Conservation (phyloP, 23 tunicate genomes). For the Styela clava region DNA sequence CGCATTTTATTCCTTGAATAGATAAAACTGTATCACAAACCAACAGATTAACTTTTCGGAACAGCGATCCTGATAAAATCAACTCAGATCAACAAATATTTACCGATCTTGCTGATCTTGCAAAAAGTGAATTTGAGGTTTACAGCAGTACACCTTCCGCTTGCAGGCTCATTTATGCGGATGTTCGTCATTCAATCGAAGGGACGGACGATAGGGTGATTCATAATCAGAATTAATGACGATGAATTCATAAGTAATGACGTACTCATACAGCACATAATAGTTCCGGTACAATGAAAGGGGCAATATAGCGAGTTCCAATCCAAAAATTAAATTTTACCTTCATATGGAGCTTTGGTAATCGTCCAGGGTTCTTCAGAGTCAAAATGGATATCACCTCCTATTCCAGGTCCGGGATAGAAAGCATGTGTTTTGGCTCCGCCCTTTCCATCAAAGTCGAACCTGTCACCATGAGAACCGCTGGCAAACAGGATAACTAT, state of each 20-base stretch:
- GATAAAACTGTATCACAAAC: not conserved
- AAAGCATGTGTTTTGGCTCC: slow-evolving; percentile 90
- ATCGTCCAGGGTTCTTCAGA: slow-evolving; percentile 84
- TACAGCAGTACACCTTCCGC: not conserved
- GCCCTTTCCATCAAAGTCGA: slow-evolving; percentile 90
- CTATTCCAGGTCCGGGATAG: slow-evolving; percentile 91
- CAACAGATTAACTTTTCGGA: no score
- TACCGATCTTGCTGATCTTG: no score
- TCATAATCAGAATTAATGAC: no score
- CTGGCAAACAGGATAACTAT: slow-evolving; percentile 70
- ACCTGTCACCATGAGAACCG: slow-evolving; percentile 83
- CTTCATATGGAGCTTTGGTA: slow-evolving; percentile 30
- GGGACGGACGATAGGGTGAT: not conserved
- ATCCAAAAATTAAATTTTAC: slow-evolving; percentile 2
- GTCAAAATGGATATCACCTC: slow-evolving; percentile 98
- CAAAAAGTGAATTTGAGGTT: not conserved
- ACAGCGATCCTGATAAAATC: no score
- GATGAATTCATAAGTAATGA: not conserved
- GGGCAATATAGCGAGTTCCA: no score
- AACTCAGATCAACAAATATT: no score
- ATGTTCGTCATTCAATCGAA: not conserved
- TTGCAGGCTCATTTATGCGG: not conserved
- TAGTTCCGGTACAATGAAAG: no score
- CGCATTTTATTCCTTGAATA: not conserved
- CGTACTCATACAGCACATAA: not conserved